These are phyloP conservation scores for Eptatretus burgeri DNA, from an alignment of 2,113 vertebrate species.

Conservation along the genomic window DNA sequence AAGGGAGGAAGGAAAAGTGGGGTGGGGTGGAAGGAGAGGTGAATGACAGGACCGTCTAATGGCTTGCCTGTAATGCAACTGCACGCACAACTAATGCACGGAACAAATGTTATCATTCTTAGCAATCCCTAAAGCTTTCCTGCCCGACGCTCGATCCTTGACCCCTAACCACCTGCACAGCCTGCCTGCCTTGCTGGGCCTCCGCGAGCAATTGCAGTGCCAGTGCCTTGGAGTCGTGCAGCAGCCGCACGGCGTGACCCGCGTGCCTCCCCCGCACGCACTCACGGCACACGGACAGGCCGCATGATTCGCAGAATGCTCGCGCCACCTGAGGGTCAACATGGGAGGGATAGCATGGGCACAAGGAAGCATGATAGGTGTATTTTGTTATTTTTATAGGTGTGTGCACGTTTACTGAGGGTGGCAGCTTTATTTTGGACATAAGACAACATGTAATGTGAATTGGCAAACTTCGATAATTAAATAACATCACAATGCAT, in stretches of 20 bases:
- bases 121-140: neutral
- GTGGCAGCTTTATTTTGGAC: no score
- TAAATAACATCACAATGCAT: no score
- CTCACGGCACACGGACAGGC: conserved; percentile 77
- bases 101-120: conserved; percentile 11
- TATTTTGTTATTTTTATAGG: no score
- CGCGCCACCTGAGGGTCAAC: conserved; percentile 36
- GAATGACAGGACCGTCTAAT: no score
- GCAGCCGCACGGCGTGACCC: conserved; percentile 74
- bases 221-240: conserved; percentile 68
- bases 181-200: conserved; percentile 76
- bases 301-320: conserved; percentile 82
- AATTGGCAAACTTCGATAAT: no score
- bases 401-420: no score
- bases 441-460: no score
- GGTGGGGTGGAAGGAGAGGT: neutral
- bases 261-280: conserved; percentile 63
- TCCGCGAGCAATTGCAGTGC: conserved; percentile 83
- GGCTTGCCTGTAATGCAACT: no score
- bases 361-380: no score
- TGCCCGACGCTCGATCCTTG: neutral
- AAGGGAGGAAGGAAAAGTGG: conserved; percentile 5
- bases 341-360: no score
- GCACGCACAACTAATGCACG: conserved; percentile 10
- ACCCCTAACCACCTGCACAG: conserved; percentile 39